These are phyloP conservation scores for Lophotriccus pileatus DNA, from an alignment of 2,797 vertebrate species.

Conservation along the genomic window DNA sequence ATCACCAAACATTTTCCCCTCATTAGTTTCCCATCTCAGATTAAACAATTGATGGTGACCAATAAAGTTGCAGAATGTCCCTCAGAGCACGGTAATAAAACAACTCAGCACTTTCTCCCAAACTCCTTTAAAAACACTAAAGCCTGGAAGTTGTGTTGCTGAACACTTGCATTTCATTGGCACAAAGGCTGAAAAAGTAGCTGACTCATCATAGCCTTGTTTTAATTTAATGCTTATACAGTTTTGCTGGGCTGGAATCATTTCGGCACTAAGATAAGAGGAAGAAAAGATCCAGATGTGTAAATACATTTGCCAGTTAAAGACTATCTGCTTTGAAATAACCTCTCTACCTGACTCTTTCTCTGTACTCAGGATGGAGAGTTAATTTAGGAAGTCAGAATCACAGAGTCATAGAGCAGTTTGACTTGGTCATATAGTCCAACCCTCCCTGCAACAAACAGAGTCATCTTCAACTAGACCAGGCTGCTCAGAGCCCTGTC, in stretches of 20 bases:
- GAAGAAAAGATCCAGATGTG: neutral
- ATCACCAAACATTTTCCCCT: neutral
- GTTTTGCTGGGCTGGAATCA: neutral
- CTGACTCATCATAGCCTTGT: neutral
- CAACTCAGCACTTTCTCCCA: neutral
- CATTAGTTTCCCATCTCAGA: neutral
- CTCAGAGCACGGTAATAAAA: neutral
- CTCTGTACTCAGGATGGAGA: neutral
- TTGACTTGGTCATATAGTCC: neutral
- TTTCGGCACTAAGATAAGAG: neutral
- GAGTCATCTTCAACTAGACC: neutral
- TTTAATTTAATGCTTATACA: neutral
- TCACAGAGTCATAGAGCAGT: neutral
- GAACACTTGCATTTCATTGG: neutral
- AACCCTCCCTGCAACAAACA: rapidly evolving
- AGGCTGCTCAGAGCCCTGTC: rapidly evolving
- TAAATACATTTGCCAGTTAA: neutral
- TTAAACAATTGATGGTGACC: neutral
- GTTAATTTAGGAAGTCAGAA: neutral
- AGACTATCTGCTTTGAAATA: neutral
- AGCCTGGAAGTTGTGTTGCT: neutral
- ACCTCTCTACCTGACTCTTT: neutral
- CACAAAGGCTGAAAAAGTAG: neutral
- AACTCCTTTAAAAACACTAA: neutral
- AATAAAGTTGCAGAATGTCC: neutral